Percentiles rank a stretch among this genome's conserved stretches.
Conservation (phyloP, 2,113 vertebrate species). For the Cnemophilus loriae region DNA sequence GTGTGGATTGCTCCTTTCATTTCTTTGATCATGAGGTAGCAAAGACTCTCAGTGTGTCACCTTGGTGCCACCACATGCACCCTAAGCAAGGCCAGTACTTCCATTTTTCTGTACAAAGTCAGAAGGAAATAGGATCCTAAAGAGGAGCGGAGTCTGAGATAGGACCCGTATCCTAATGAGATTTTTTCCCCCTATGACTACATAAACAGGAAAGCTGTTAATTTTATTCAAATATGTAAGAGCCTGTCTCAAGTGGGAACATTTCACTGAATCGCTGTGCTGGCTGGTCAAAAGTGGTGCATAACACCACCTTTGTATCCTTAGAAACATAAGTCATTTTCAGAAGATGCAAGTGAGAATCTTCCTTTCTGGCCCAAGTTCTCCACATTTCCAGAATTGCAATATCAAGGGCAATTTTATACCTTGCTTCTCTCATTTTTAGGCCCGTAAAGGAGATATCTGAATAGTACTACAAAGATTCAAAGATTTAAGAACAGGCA, state of each 20-base stretch:
- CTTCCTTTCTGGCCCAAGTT: neutral
- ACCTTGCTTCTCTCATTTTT: neutral
- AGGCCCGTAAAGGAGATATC: neutral
- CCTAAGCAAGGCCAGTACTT: neutral
- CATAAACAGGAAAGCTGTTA: neutral
- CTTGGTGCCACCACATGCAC: neutral
- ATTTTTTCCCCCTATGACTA: neutral
- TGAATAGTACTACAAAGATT: neutral
- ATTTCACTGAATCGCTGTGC: neutral
- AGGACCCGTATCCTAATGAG: neutral
- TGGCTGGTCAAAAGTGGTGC: neutral
- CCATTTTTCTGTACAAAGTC: neutral
- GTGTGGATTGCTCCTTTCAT: neutral
- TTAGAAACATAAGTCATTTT: neutral
- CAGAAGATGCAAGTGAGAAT: neutral
- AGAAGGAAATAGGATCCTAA: neutral
- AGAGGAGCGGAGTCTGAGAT: neutral
- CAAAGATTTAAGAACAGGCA: neutral
- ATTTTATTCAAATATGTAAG: neutral
- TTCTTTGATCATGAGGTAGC: neutral
- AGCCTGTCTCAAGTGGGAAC: neutral
- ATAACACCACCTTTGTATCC: neutral
- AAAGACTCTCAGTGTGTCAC: neutral
- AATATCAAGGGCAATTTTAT: neutral
- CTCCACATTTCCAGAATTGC: neutral